Evolutionary conservation across 2,113 vertebrate genomes (phyloP).

Genomic region (Antechinus flavipes): DNA sequence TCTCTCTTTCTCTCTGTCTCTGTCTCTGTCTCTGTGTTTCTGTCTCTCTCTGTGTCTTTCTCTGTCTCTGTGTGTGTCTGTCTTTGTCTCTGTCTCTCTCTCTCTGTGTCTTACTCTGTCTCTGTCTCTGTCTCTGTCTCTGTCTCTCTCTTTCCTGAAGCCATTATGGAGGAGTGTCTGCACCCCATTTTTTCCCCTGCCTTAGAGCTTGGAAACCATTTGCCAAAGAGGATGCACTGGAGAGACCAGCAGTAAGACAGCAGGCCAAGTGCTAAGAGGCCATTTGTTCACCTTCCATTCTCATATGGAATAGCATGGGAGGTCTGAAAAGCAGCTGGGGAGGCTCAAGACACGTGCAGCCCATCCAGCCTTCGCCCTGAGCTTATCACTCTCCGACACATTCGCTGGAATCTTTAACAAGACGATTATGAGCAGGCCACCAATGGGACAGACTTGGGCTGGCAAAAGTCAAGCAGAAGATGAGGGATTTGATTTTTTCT

Average conservation of each 20-base stretch:
- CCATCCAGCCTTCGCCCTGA: slow-evolving; percentile 46
- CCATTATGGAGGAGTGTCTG: neutral
- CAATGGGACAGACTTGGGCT: neutral
- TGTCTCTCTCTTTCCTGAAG: too few relatives aligned
- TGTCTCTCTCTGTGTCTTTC: too few relatives aligned
- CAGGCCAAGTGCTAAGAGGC: slow-evolving; percentile 32
- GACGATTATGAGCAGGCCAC: slow-evolving; percentile 40
- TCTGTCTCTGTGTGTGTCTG: too few relatives aligned
- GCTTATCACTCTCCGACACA: slow-evolving; percentile 54
- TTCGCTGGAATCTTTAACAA: neutral
- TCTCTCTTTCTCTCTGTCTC: too few relatives aligned
- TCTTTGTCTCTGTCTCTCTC: too few relatives aligned
- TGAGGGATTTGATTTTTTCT: neutral
- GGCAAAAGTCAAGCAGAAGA: neutral
- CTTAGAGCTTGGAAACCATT: neutral
- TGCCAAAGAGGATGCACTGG: slow-evolving; percentile 11
- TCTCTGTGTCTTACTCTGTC: too few relatives aligned
- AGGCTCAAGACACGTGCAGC: slow-evolving; percentile 65
- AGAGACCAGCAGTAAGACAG: slow-evolving; percentile 1
- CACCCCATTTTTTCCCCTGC: neutral
- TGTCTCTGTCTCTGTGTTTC: too few relatives aligned
- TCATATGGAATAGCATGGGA: slow-evolving; percentile 52
- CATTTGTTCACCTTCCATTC: slow-evolving; percentile 66
- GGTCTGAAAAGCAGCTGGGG: slow-evolving; percentile 58
- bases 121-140: too few relatives aligned